phyloP scores from a whole-genome alignment of 2,797 vertebrate species.

The Schizopygopsis pylzovi region DNA sequence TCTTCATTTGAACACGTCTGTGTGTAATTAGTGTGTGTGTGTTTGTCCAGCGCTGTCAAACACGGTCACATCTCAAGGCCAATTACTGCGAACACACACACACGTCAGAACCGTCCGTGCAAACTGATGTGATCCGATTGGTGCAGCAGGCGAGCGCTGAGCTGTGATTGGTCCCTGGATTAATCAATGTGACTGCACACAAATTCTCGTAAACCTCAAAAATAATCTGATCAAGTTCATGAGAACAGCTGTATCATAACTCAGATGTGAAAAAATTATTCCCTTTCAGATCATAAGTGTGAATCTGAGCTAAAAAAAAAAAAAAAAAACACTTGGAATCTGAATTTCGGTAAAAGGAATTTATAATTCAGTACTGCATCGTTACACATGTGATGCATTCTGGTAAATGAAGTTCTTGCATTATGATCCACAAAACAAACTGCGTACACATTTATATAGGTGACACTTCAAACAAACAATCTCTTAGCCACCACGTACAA shows the following conservation, averaged over 20 bases:
- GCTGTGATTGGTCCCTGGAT: not conserved
- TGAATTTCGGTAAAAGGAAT: not conserved
- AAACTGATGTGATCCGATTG: not conserved
- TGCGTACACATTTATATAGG: no score
- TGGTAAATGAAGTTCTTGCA: no score
- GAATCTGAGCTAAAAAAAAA: not conserved
- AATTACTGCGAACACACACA: constrained; percentile 71
- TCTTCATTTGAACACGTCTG: constrained; percentile 78
- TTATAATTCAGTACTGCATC: not conserved
- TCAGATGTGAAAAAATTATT: not conserved
- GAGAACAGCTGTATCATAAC: not conserved
- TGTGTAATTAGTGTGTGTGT: constrained; percentile 80
- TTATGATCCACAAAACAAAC: no score
- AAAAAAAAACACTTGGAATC: no score
- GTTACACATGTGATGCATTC: no score
- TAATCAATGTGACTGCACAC: not conserved
- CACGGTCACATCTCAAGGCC: constrained; percentile 75
- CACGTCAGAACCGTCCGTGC: not conserved
- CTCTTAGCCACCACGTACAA: no score
- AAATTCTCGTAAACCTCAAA: not conserved
- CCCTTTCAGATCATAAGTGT: not conserved
- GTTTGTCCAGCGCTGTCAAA: constrained; percentile 79
- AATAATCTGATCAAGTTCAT: not conserved
- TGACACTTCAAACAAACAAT: no score
- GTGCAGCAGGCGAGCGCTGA: not conserved